These are phyloP conservation scores for Gallinago paraguaiae DNA, from an alignment of 2,113 vertebrate species.

Conservation along the genomic window DNA sequence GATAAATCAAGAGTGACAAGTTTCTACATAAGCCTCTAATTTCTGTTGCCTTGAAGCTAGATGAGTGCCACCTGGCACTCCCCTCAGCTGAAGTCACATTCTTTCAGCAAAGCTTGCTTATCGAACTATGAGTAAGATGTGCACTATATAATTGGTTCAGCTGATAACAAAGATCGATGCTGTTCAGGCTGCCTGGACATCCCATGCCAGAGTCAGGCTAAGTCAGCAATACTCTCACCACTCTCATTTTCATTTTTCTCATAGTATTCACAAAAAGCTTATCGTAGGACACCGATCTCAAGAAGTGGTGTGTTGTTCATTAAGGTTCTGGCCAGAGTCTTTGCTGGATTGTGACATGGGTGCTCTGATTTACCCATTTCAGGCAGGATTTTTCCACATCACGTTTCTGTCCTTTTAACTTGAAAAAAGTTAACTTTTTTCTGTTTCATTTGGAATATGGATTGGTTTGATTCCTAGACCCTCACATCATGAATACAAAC, in stretches of 20 bases:
- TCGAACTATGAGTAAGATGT: neutral
- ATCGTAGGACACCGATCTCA: neutral
- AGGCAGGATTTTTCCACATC: neutral
- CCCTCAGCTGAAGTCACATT: neutral
- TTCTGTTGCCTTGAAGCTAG: neutral
- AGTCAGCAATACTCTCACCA: neutral
- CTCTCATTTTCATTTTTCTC: neutral
- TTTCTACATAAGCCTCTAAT: neutral
- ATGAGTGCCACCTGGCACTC: neutral
- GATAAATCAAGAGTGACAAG: neutral
- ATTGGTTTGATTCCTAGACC: neutral
- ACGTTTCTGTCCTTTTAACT: neutral
- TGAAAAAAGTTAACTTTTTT: neutral
- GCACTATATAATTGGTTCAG: neutral
- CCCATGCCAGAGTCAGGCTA: neutral
- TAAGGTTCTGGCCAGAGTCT: neutral
- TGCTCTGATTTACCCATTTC: neutral
- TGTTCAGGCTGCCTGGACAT: neutral
- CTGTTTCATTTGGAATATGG: neutral
- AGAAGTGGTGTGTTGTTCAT: neutral
- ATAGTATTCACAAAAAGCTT: neutral
- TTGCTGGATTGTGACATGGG: neutral
- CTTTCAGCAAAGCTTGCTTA: neutral
- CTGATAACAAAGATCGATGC: accelerated
- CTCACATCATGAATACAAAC: neutral